A percentile compares a stretch with the other conserved stretches of the same genome.
Evolutionary conservation across 1,140 invertebrate species (phyloP).

Genomic region (Mercenaria mercenaria): DNA sequence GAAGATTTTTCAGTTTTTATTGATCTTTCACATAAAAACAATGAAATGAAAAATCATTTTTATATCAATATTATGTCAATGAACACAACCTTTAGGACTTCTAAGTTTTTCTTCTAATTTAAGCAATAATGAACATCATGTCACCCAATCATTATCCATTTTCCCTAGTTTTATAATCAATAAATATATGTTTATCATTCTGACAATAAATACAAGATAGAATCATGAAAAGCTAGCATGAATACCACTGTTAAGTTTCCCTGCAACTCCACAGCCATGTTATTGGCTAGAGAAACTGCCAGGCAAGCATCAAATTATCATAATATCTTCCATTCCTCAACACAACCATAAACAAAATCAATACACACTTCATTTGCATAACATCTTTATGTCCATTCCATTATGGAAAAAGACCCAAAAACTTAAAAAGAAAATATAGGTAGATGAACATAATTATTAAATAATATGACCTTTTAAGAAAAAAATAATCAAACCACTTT

Average conservation of each 20-base stretch:
- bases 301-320: conserved; percentile 29
- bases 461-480: too few species aligned
- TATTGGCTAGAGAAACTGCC: conserved; percentile 21
- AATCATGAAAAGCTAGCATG: conserved; percentile 3
- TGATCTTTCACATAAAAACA: too few species aligned
- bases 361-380: conserved; percentile 58
- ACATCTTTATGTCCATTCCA: not conserved
- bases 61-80: too few species aligned
- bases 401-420: too few species aligned
- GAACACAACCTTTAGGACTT: too few species aligned
- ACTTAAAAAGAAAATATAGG: too few species aligned
- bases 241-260: not conserved
- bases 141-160: too few species aligned
- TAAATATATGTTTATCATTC: not conserved
- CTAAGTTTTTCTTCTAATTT: too few species aligned
- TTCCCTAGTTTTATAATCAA: not conserved
- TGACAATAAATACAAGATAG: not conserved
- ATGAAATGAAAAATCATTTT: too few species aligned
- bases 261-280: not conserved
- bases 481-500: too few species aligned
- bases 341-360: conserved; percentile 35
- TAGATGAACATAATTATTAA: too few species aligned
- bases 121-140: too few species aligned
- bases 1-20: conserved; percentile 2
- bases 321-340: conserved; percentile 49